Percentiles rank a stretch among this genome's conserved stretches.
phyloP scores from a whole-genome alignment of 53 echinoderm and acorn worm genomes.

The Luidia sarsii region DNA sequence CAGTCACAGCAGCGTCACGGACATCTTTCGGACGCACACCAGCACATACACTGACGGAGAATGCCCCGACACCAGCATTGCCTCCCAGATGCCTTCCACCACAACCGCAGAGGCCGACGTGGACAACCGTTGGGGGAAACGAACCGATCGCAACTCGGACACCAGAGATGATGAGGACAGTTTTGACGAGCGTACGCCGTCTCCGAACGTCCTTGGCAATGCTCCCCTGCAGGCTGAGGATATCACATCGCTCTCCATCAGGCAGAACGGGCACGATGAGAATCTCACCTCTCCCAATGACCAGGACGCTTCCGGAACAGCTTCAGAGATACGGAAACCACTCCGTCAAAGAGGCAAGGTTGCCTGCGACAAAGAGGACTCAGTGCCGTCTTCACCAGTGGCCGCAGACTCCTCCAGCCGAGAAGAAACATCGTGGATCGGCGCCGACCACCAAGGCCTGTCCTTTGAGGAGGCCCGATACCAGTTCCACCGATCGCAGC shows the following conservation, averaged over 20 bases:
- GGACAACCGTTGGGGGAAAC: not conserved
- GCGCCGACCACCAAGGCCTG: not conserved
- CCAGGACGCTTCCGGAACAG: no score
- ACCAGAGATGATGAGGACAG: not conserved
- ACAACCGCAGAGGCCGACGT: not conserved
- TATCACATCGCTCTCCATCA: no score
- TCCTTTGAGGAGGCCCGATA: conserved; percentile 2
- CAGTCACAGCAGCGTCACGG: conserved; percentile 17
- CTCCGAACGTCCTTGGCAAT: not conserved
- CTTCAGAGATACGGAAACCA: no score
- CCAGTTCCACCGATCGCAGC: not conserved
- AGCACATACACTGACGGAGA: not conserved
- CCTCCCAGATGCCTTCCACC: not conserved
- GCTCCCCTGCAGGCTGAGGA: not conserved
- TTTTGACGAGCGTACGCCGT: conserved; percentile 4
- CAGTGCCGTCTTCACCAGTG: not conserved
- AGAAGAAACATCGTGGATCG: not conserved
- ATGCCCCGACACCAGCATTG: not conserved
- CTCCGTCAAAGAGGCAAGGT: no score
- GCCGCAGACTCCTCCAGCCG: conserved; percentile 6
- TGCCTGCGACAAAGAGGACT: not conserved
- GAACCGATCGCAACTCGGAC: not conserved
- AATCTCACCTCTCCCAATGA: no score
- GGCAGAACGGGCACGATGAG: no score
- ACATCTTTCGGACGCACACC: conserved; percentile 16